Evolutionary conservation across 1,140 invertebrate genomes (phyloP), one percentile per base, ranked within the genome.

Genomic region (Adoxophyes honmai): DNA sequence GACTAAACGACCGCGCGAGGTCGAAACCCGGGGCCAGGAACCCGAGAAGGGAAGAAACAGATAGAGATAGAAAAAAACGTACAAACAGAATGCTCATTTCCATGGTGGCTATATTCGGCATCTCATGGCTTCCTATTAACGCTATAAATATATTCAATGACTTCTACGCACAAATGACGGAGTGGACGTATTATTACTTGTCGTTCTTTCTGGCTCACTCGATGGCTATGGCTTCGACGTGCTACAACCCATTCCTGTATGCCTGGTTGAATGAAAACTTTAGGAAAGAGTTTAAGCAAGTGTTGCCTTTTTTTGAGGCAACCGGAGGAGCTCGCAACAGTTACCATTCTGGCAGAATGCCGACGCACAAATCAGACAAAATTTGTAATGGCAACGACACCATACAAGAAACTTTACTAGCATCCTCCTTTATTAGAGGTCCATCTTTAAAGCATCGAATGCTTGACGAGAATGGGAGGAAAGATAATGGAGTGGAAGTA

Each of bases 181-280:
- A 90, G 15, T 96, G 95, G 94, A 90, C 90, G 10, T 97, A 95
- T 77, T 96, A 96, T 79, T 93, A 93, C 53, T 76, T 97, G 0
- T 90, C 91, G 81, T 94, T 98, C 88, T 97, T 99, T 81, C 88
- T 95, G 44, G 92, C 94, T 4, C 98, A 99, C 77, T 93, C 96
- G 9, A 91, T 98, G 18, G 97, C 97, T 37, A 98, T 98, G 96
- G 96, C 92, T 48, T 97, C 96, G 8, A 96, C 96, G 0, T 97
- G 96, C 79, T 98, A 97, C 89, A 98, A 98, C 83, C 96, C 97
- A 0, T 91, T 92, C 62, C 74, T 92, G 89, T 98, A 97, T 86
- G 96, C 96, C 15, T 98, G 96, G 96, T 93, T 98, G 79, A 98
- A 98, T 87, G 96, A 98, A 62, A 98, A 97, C 86, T 98, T 98